A percentile compares a stretch with the other conserved stretches of the same genome.
phyloP scores from a whole-genome alignment of 2,797 vertebrate genomes.

The Melanotaenia maccullochi region DNA sequence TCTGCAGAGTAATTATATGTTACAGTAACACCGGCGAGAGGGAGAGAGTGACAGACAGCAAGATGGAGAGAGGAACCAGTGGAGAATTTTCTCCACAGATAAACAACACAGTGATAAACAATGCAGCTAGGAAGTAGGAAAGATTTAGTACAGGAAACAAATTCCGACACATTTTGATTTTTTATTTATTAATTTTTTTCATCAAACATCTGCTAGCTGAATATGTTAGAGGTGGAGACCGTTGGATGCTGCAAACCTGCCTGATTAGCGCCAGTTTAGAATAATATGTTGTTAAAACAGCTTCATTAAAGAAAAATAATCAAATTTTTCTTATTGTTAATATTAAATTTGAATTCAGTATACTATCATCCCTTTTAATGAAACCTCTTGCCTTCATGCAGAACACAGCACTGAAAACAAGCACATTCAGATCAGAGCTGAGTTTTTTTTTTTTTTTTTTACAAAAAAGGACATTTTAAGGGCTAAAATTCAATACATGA shows the following conservation, averaged over 20 bases:
- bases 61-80: conserved; percentile 50
- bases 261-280: conserved; percentile 11
- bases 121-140: conserved; percentile 60
- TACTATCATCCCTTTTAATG: neutral
- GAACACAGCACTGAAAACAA: neutral
- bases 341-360: neutral
- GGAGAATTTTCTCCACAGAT: conserved; percentile 65
- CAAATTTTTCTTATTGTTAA: neutral
- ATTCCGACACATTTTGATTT: conserved; percentile 38
- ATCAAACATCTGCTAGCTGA: conserved; percentile 26
- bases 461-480: conserved; percentile 14
- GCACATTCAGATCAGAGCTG: conserved; percentile 8
- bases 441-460: neutral
- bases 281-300: conserved; percentile 3
- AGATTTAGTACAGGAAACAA: conserved; percentile 38
- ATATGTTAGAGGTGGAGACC: conserved; percentile 23
- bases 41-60: conserved; percentile 59
- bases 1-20: conserved; percentile 83
- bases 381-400: conserved; percentile 2
- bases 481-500: conserved; percentile 24
- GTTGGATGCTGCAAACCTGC: conserved; percentile 19
- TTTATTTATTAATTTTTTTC: conserved; percentile 6
- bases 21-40: conserved; percentile 72
- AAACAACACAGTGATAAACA: conserved; percentile 77
- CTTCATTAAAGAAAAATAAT: neutral